A percentile compares a stretch with the other conserved stretches of the same genome.
Evolutionary conservation across 2,797 vertebrate genomes (phyloP).

Genomic region (Loris lydekkerianus): DNA sequence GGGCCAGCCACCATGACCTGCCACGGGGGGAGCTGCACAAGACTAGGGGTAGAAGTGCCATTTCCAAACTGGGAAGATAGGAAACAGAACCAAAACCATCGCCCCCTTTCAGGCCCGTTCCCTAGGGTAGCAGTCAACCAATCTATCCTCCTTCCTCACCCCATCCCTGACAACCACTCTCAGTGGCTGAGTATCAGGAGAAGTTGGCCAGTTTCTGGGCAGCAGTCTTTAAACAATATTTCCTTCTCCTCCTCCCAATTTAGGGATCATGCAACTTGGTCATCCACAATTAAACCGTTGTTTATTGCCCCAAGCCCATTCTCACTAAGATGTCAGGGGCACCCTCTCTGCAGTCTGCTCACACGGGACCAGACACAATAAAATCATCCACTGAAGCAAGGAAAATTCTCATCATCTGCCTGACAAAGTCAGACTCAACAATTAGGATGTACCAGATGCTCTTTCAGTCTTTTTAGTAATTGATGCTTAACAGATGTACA

Average conservation of each 20-base stretch:
- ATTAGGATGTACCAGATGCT: not conserved
- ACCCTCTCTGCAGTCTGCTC: not conserved
- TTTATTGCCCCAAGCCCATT: not conserved
- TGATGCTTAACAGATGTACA: not conserved
- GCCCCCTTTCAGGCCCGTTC: not conserved
- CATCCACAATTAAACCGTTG: not conserved
- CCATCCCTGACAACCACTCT: not conserved
- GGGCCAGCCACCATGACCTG: not conserved
- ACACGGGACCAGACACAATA: slow-evolving; percentile 12
- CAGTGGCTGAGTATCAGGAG: not conserved
- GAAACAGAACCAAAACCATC: not conserved
- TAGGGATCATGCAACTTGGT: not conserved
- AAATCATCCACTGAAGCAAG: not conserved
- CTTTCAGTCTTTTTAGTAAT: not conserved
- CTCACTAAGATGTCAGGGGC: not conserved
- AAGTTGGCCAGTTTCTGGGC: not conserved
- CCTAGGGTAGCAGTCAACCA: not conserved
- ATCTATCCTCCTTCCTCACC: slow-evolving; percentile 3
- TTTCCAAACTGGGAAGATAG: not conserved
- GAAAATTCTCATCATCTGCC: not conserved
- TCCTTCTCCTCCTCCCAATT: not conserved
- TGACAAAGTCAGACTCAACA: not conserved
- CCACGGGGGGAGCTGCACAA: no score
- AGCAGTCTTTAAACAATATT: not conserved
- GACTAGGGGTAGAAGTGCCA: not conserved